Base-by-base conservation (phyloP, 23 tunicate species). In the Aplidium turbinatum region DNA sequence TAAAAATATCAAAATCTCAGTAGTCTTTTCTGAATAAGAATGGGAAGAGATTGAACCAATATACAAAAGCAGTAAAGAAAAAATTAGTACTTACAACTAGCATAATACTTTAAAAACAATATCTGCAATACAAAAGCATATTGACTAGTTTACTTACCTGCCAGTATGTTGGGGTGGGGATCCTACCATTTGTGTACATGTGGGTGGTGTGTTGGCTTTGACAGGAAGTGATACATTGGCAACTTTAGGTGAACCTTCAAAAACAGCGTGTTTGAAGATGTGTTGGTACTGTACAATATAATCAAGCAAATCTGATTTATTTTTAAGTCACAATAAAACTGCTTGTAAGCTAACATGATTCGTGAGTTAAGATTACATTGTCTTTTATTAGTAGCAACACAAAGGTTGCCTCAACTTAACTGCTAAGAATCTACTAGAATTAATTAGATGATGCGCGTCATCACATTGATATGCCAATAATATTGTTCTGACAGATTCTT, bases 241-340 rank as follows among this genome's bases (percentile, higher is more conserved):
- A 4, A 47, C 21, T 28, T 70, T 47, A 5, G 76, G 76, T 25
- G 76, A 70, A 30, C 58, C 76, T 70, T 18, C 18, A 47, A 47
- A 47, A 38, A 9, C 27, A 38, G 61, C 6, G 24, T 54, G 19
- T 54, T 9, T 9, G 50, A 42, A 42, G 13, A 9, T 42, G 11
- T 42, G 11, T 42, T 11, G 13, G 16, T 11, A 42, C 11, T 9
- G 50, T 16, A 42, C 50, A 42, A 42, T 42, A 42, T 42, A 42
- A 42, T 11, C 16, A 42, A 9, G 50, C 11, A 42, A 42, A 42
- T 42, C 16, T 42, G 16, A 42, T 42, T 16, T 42, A 42, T 42
- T 42, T 9, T 42, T 42, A 9, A 9, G 50, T 42, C 50, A 42
- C 16, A 16, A 42, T 11, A 9, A 42, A 42, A 42, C 11, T 42